phyloP scores from a whole-genome alignment of 2,888 invertebrate species.

The Ornithoptera alexandrae region DNA sequence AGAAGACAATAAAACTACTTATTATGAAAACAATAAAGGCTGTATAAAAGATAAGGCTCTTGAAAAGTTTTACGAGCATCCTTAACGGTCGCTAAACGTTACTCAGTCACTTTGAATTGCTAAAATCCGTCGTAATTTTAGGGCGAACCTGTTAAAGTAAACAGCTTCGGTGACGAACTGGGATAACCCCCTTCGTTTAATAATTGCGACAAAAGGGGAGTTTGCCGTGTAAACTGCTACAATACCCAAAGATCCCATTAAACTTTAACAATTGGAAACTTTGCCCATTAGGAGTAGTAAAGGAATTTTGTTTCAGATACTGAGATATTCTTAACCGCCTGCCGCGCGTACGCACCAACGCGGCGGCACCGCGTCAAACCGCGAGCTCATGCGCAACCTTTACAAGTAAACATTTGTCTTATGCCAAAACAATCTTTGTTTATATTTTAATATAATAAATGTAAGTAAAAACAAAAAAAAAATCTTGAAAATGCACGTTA shows the following conservation, averaged over 20 bases:
- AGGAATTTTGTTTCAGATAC: slow-evolving; percentile 24
- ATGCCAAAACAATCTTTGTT: too few species aligned
- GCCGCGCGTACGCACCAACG: slow-evolving; percentile 7
- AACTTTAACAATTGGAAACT: slow-evolving; percentile 30
- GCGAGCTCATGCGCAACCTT: background rate
- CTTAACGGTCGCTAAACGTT: background rate
- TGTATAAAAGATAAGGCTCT: background rate
- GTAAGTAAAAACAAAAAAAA: too few species aligned
- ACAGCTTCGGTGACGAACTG: slow-evolving; percentile 24
- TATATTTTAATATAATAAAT: too few species aligned
- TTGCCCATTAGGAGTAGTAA: slow-evolving; percentile 26
- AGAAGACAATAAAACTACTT: background rate
- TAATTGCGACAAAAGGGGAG: slow-evolving; percentile 28
- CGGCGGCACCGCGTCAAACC: slow-evolving; percentile 2
- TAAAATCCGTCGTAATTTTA: slow-evolving; percentile 5
- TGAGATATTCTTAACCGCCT: slow-evolving; percentile 22
- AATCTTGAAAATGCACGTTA: too few species aligned
- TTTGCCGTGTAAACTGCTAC: slow-evolving; percentile 28
- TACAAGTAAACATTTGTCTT: background rate
- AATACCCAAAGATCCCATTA: slow-evolving; percentile 28
- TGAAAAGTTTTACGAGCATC: background rate
- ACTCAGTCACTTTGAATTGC: slow-evolving; percentile 2
- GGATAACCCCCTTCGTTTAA: slow-evolving; percentile 13
- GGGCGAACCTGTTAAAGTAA: slow-evolving; percentile 5
- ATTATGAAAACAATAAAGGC: background rate